Conservation (phyloP, 2,797 vertebrate species). For the Sylvia borin region DNA sequence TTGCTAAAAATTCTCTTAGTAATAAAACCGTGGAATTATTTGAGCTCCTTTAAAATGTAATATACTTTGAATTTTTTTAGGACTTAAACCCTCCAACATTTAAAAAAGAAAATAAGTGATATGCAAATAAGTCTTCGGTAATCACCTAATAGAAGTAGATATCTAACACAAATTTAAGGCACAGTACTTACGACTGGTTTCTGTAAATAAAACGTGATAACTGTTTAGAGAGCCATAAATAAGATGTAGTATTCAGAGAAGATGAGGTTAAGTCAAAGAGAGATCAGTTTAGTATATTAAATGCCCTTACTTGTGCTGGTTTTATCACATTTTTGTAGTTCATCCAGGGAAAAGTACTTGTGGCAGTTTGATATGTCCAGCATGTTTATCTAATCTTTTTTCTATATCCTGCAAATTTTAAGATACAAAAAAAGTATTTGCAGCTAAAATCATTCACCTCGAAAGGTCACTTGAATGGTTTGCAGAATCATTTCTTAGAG, state of each 20-base stretch:
- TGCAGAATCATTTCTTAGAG: not conserved
- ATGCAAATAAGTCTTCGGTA: not conserved
- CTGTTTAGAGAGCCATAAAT: not conserved
- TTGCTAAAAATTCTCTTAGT: not conserved
- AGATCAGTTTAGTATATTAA: not conserved
- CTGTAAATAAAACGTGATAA: not conserved
- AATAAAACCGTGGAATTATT: not conserved
- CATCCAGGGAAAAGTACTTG: not conserved
- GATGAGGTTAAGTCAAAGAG: not conserved
- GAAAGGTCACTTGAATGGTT: not conserved
- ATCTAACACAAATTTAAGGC: not conserved
- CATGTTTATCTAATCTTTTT: slow-evolving; percentile 25
- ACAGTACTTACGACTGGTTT: not conserved
- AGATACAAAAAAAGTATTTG: not conserved
- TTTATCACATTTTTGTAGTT: not conserved
- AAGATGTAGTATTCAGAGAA: not conserved
- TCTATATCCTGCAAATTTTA: slow-evolving; percentile 2
- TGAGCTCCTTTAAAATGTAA: not conserved
- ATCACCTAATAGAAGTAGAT: not conserved
- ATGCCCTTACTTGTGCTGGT: not conserved
- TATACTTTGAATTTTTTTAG: not conserved
- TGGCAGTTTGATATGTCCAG: not conserved
- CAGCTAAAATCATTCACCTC: not conserved
- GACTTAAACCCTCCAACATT: not conserved
- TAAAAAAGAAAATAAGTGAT: not conserved